Evolutionary conservation across 1,140 invertebrate genomes (phyloP), one percentile per base, ranked within the genome.

Genomic region (Cyclina sinensis): DNA sequence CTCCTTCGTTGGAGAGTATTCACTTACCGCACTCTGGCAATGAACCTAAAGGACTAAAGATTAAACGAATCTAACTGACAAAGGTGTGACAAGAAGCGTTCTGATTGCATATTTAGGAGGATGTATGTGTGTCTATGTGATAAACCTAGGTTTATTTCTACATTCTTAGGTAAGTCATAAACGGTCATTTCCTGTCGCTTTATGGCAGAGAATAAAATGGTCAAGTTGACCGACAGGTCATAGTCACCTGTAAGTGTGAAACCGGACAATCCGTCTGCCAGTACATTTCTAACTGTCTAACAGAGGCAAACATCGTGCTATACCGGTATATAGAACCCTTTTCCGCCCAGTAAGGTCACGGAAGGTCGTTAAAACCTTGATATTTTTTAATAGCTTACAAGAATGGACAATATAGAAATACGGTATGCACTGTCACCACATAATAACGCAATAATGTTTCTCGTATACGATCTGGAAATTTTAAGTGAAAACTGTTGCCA

Each of bases 131-230:
- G 21, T 21, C 27, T 35, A 27, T 54, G 46, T 70, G 82, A 84
- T 84, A 84, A 78, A 37, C 74, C 39, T 5, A 54, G 43, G 32
- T 78, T 78, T 48, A 51, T 12, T 78, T 51, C 16, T 21, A n/a
- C 46, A 51, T 30, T 78, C 74, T 78, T 35, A 5, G 46, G 74
- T 35, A 78, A 39, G 12, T 24, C 74, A 51, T 78, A 78, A 51
- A 73, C 65, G 82, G 68, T 54, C 30, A 84, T 73, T 84, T 84
- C 82, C 82, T 54, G 74, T 27, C 74, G 68, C 32, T 39, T 16
- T 37, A 14, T 73, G 24, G 7, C 68, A 14, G 27, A 35, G 14
- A 21, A 30, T 30, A 46, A 78, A 14, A 3, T n/a, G 27, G 65
- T 70, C 27, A 21, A n/a, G 65, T 12, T 84, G 82, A 54, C 65